phyloP scores from a whole-genome alignment of 2,888 invertebrate species.

The Papilio protenor region DNA sequence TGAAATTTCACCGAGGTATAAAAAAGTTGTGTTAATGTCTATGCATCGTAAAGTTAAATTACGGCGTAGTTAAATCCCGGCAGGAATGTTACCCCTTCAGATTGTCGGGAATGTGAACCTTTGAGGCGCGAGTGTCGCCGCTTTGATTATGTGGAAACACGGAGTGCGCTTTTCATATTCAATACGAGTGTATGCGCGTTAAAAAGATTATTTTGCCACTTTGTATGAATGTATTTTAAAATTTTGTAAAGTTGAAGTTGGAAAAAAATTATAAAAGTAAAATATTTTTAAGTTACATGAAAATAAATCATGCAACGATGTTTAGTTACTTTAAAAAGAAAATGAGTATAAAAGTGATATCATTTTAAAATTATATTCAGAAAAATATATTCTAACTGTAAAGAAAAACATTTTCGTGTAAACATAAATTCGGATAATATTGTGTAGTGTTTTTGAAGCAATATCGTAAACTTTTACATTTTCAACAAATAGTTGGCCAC shows the following conservation, averaged over 20 bases:
- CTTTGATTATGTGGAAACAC: constrained; percentile 51
- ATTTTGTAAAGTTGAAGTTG: background rate
- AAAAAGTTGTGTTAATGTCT: constrained; percentile 43
- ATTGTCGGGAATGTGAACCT: constrained; percentile 54
- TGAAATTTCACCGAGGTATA: constrained; percentile 24
- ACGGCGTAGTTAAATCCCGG: constrained; percentile 57
- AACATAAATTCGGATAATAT: too few species aligned
- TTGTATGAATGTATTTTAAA: constrained; percentile 1
- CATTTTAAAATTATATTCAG: too few species aligned
- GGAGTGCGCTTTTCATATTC: constrained; percentile 51
- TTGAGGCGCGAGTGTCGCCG: constrained; percentile 50
- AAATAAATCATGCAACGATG: too few species aligned
- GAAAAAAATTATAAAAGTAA: too few species aligned
- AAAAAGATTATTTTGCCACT: constrained; percentile 35
- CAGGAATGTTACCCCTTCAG: constrained; percentile 54
- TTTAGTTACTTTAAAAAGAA: too few species aligned
- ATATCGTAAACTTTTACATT: too few species aligned
- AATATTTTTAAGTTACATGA: too few species aligned
- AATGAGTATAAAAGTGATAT: too few species aligned
- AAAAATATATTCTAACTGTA: too few species aligned
- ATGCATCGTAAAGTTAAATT: constrained; percentile 55
- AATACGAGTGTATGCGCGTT: constrained; percentile 43
- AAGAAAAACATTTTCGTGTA: too few species aligned
- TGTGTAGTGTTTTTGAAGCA: too few species aligned
- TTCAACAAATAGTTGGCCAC: too few species aligned